phyloP scores from a whole-genome alignment of 1,140 invertebrate species.

The Hylyphantes graminicola region DNA sequence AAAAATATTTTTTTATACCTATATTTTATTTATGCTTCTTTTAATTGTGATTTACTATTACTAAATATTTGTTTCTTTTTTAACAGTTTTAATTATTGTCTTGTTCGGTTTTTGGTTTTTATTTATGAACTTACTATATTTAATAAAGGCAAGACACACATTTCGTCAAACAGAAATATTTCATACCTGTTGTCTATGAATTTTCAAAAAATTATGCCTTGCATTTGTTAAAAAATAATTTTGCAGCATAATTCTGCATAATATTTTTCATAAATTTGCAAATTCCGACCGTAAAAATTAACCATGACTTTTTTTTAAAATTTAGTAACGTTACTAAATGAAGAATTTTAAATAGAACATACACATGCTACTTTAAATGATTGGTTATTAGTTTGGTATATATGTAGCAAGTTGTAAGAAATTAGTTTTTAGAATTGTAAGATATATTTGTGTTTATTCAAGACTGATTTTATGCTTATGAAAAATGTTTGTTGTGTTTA shows the following conservation, averaged over 20 bases:
- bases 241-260: not conserved
- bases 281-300: not conserved
- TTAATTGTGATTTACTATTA: too few species aligned
- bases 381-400: not conserved
- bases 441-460: not conserved
- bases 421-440: not conserved
- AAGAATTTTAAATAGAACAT: not conserved
- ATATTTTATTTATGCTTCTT: too few species aligned
- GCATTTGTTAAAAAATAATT: not conserved
- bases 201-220: not conserved
- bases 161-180: too few species aligned
- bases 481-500: too few species aligned
- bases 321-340: not conserved
- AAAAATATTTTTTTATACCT: too few species aligned
- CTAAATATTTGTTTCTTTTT: too few species aligned
- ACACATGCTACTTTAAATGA: not conserved
- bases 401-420: not conserved
- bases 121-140: too few species aligned
- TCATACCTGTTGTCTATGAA: not conserved
- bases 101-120: too few species aligned
- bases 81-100: too few species aligned
- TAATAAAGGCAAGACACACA: too few species aligned
- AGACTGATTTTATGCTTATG: constrained; percentile 7
- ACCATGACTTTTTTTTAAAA: not conserved
- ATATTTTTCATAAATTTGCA: not conserved